Base-by-base conservation (phyloP, 2,888 invertebrate genomes). In the Nemoura dubitans region DNA sequence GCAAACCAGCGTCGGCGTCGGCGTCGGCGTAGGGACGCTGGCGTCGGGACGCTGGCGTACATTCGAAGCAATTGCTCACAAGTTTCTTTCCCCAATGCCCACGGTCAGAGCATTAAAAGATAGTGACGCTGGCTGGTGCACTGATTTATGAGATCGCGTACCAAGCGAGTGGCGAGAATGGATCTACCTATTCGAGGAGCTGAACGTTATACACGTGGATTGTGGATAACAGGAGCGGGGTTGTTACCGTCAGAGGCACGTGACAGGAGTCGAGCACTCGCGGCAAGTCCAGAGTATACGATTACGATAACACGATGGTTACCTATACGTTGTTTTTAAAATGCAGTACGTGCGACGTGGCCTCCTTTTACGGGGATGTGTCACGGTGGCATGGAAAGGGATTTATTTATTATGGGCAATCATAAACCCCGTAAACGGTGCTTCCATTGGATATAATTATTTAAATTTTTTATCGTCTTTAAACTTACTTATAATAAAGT, bases 11-110 rank as follows among this genome's bases (percentile, higher is more conserved):
- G 14, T 28, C 78, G 28, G 27, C 78, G 78, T 78, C 78, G 78
- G 78, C 78, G 78, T 78, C 78, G 78, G 26, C 78, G n/a, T n/a
- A n/a, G n/a, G n/a, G n/a, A n/a, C n/a, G 25, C 21, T 21, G 25
- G n/a, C 76, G 78, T 78, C 78, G 78, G 10, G 78, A 78, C 78
- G 78, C 78, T 78, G 28, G 26, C 26, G 0, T 10, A 10, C 26
- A 27, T 78, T 3, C 28, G 7, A n/a, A 78, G 26, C 16, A 10
- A 78, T 2, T 78, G 78, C 78, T 2, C 78, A 78, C 26, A 78
- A 21, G 10, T 59, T 59, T 1, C 59, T 36, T 36, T 36, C 5
- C 36, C 3, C 36, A 36, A 3, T 59, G 59, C 21, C 3, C 59
- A 59, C 59, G 16, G 59, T 2, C 59, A 59, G 59, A 3, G 59